Base-by-base conservation (phyloP, 2,113 vertebrate species). In the Bos javanicus region DNA sequence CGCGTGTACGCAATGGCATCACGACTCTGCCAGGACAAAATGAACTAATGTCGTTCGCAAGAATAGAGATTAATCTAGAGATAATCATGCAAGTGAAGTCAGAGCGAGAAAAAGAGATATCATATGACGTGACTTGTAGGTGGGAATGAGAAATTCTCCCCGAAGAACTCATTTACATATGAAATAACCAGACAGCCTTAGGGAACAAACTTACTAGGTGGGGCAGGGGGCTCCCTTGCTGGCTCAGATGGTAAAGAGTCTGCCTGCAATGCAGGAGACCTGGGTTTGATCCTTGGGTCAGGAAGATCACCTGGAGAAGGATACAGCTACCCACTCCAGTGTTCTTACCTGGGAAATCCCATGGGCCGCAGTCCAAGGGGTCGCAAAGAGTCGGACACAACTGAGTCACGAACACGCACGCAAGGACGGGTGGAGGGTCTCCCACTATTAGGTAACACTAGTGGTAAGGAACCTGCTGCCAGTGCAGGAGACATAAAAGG, bases 361-460 rank as follows among this genome's bases (percentile, higher is more conserved):
- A 71, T 12, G n/a, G 64, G 67, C 19, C 19, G 12, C n/a, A 23
- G 67, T 39, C 10, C 10, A 39, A 23, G 67, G n/a, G 19, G 67
- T 39, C 2, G 0, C 19, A 6, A 39, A 39, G n/a, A 71, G n/a
- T 3, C 0, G 0, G 67, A 23, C 67, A 39, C 2, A 1, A 6
- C 67, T 6, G 64, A 67, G 33, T n/a, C 16, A 71, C 9, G 11
- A 19, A 23, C 4, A 12, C 5, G 1, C 64, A 21, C 7, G 2
- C 33, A 23, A 36, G n/a, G 64, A 2, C 6, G 19, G n/a, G 64
- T 12, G 64, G 9, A 71, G n/a, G 30, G 64, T 12, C 64, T 71
- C 2, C 64, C 17, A 0, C 33, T n/a, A n/a, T 7, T 2, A 10
- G 33, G 64, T 2, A 8, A 0, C 8, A 0, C 17, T 5, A 11